phyloP scores from a whole-genome alignment of 2,888 invertebrate genomes.

The Mythimna ferrago region DNA sequence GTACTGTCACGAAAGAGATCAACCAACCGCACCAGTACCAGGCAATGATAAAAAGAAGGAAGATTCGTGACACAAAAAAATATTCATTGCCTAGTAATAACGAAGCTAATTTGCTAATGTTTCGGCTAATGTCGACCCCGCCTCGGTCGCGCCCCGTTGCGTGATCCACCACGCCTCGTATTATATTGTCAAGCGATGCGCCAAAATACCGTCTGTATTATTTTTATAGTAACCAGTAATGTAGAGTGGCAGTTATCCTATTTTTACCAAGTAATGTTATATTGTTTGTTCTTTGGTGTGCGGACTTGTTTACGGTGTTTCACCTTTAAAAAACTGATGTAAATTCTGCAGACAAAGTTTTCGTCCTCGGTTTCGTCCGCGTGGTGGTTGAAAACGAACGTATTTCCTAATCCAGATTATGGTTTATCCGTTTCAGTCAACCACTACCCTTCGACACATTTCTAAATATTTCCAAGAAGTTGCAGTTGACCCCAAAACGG shows the following conservation, averaged over 20 bases:
- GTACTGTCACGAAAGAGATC: conserved; percentile 8
- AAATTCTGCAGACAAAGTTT: neutral
- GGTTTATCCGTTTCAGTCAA: neutral
- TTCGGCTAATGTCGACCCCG: conserved; percentile 60
- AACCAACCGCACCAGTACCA: conserved; percentile 27
- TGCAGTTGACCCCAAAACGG: neutral
- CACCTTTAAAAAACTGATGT: neutral
- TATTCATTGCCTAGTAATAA: conserved; percentile 36
- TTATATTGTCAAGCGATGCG: conserved; percentile 56
- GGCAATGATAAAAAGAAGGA: conserved; percentile 34
- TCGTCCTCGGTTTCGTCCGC: neutral
- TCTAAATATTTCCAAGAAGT: neutral
- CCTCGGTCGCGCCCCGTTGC: conserved; percentile 65
- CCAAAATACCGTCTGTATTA: conserved; percentile 48
- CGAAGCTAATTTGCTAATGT: conserved; percentile 67
- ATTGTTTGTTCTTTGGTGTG: conserved; percentile 14
- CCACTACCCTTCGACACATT: neutral
- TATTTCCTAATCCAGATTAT: neutral
- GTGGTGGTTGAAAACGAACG: neutral
- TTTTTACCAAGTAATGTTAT: conserved; percentile 20
- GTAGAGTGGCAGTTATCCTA: conserved; percentile 22
- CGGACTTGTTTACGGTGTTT: conserved; percentile 3
- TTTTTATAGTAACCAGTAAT: conserved; percentile 52
- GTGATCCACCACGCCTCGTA: conserved; percentile 58
- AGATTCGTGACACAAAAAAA: conserved; percentile 44